phyloP scores from a whole-genome alignment of 2,113 vertebrate species.

The Ornithorhynchus anatinus region DNA sequence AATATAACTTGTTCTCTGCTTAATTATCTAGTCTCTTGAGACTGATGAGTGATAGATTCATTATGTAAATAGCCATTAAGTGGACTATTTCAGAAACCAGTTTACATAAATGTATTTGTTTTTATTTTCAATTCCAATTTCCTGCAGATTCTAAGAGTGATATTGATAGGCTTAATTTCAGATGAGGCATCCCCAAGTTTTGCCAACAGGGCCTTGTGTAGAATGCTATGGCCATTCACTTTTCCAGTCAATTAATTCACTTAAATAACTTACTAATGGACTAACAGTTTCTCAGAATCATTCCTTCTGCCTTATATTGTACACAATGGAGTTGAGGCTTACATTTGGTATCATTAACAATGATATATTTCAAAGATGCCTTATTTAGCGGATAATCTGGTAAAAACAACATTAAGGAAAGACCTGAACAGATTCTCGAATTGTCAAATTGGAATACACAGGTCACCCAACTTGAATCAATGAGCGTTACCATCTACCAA shows the following conservation, averaged over 20 bases:
- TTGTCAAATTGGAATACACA: neutral
- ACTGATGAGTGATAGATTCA: slow-evolving; percentile 39
- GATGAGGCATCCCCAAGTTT: slow-evolving; percentile 29
- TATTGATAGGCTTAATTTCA: slow-evolving; percentile 28
- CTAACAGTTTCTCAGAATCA: neutral
- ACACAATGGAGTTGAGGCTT: neutral
- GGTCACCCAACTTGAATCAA: neutral
- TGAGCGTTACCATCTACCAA: neutral
- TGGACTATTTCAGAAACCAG: slow-evolving; percentile 51
- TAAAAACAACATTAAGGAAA: neutral
- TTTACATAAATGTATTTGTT: slow-evolving; percentile 58
- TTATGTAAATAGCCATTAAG: slow-evolving; percentile 66
- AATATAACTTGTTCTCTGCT: slow-evolving; percentile 59
- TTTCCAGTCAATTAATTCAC: slow-evolving; percentile 8
- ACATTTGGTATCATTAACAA: neutral
- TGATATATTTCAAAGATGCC: neutral
- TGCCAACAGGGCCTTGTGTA: slow-evolving; percentile 10
- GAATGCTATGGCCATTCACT: neutral
- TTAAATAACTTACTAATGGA: slow-evolving; percentile 11
- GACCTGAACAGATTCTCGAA: neutral
- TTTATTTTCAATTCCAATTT: slow-evolving; percentile 53
- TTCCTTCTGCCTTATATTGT: too few species aligned
- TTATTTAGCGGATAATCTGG: neutral
- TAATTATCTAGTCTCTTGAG: slow-evolving; percentile 67
- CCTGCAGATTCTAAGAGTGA: slow-evolving; percentile 23